phyloP scores from a whole-genome alignment of 2,888 invertebrate genomes.

The Eumacrocentrus americanus region DNA sequence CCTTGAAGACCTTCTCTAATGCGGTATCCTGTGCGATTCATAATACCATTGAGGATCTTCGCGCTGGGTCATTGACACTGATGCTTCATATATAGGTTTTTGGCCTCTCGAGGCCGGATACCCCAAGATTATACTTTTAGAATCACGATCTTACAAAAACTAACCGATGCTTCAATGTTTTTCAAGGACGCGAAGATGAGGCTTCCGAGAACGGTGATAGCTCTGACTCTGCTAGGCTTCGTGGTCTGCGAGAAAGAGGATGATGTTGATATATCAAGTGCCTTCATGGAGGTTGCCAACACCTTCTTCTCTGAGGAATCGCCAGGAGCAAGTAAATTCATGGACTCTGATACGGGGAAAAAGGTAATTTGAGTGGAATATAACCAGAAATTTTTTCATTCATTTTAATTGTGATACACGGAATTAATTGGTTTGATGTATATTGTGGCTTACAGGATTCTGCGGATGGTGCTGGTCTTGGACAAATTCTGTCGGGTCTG shows the following conservation, averaged over 20 bases:
- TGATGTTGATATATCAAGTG: slow-evolving; percentile 66
- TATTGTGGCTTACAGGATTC: neutral
- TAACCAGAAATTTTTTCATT: slow-evolving; percentile 22
- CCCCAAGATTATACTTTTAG: too few species aligned
- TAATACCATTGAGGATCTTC: too few species aligned
- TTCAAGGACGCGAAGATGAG: slow-evolving; percentile 40
- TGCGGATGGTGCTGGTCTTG: slow-evolving; percentile 43
- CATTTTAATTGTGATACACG: neutral
- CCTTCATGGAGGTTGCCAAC: slow-evolving; percentile 73
- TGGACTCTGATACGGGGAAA: slow-evolving; percentile 73
- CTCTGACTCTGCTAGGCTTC: slow-evolving; percentile 44
- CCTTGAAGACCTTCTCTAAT: neutral
- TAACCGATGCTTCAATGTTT: slow-evolving; percentile 2
- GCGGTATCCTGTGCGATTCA: too few species aligned
- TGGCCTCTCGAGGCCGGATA: too few species aligned
- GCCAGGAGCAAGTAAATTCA: slow-evolving; percentile 60
- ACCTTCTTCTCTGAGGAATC: slow-evolving; percentile 70
- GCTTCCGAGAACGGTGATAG: slow-evolving; percentile 42
- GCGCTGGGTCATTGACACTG: too few species aligned
- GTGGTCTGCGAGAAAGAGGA: slow-evolving; percentile 50
- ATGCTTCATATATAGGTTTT: too few species aligned
- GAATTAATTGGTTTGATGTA: neutral
- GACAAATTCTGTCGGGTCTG: slow-evolving; percentile 55
- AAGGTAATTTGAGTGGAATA: slow-evolving; percentile 58
- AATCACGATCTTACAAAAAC: too few species aligned